Conservation (phyloP, 2,113 vertebrate species). For the Empidonax traillii region DNA sequence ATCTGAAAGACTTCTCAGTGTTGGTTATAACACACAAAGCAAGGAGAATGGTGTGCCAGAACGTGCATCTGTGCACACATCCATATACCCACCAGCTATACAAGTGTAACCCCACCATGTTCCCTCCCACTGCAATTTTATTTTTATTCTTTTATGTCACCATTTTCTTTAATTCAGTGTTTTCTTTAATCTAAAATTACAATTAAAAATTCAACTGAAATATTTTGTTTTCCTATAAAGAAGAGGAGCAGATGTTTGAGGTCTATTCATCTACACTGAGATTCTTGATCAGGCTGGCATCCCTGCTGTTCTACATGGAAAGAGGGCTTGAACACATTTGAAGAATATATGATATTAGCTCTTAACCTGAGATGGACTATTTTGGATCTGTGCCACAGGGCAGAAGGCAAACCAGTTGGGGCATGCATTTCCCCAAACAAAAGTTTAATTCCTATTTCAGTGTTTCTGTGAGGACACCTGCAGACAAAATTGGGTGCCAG, state of each 20-base stretch:
- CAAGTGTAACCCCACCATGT: background rate
- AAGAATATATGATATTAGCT: background rate
- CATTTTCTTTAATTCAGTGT: background rate
- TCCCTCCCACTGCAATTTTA: background rate
- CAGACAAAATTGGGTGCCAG: background rate
- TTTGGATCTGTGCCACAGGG: background rate
- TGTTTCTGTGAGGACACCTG: background rate
- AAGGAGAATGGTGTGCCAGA: background rate
- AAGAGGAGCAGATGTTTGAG: background rate
- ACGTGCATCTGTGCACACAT: background rate
- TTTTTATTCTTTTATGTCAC: background rate
- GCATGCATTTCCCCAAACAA: background rate
- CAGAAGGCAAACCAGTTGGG: background rate
- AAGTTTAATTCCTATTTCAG: background rate
- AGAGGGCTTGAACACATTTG: background rate
- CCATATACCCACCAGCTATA: background rate
- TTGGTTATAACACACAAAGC: background rate
- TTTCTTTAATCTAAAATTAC: background rate
- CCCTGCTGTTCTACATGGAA: background rate
- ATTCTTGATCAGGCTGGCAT: background rate
- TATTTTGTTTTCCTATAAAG: background rate
- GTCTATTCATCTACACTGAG: background rate
- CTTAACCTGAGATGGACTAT: background rate
- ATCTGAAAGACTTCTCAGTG: background rate
- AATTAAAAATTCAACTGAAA: background rate